Evolutionary conservation across 1,140 invertebrate species (phyloP), one percentile per base, ranked within the genome.

Genomic region (Fopius arisanus): DNA sequence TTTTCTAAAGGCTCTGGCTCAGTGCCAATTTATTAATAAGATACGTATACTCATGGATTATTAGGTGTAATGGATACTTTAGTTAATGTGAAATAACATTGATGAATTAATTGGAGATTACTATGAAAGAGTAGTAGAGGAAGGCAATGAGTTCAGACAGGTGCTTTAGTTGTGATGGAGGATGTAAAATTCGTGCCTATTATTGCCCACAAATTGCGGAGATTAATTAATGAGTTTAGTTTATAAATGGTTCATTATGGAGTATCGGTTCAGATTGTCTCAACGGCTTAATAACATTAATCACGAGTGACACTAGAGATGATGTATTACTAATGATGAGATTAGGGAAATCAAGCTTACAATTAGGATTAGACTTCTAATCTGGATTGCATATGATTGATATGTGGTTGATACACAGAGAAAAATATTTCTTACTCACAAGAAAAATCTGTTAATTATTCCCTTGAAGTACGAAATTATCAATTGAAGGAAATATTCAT

Each of bases 1-100:
- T 70, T 70, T 70, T 70, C 54, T 59, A 69, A 51, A 41, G 67
- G 43, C 29, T 41, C 31, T 67, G 33, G n/a, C 37, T 41, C 33
- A 41, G 21, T 59, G 7, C 19, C 54, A 59, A 59, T 26, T 59
- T 26, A 21, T 21, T 41, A 14, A 31, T 31, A 19, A 48, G 19
- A 48, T 67, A n/a, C 28, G 40, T 48, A n/a, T 29, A 51, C 0
- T 40, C 43, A 70, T 62, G n/a, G 6, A 62, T 51, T 31, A 48
- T 19, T 69, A 51, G 26, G n/a, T 29, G 41, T 29, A 69, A 16
- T 29, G 51, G 31, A 51, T 69, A 69, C 43, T 51, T 51, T 37
- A 67, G 21, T 21, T 67, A 41, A 43, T 67, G 54, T 59, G 54
- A 59, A 26, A 59, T 59, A 59, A 23, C 21, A 59, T 54, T 23